A percentile compares a stretch with the other conserved stretches of the same genome.
These are phyloP conservation scores for Berghia stephanieae DNA, from an alignment of 1,140 invertebrate genomes.

Conservation along the genomic window DNA sequence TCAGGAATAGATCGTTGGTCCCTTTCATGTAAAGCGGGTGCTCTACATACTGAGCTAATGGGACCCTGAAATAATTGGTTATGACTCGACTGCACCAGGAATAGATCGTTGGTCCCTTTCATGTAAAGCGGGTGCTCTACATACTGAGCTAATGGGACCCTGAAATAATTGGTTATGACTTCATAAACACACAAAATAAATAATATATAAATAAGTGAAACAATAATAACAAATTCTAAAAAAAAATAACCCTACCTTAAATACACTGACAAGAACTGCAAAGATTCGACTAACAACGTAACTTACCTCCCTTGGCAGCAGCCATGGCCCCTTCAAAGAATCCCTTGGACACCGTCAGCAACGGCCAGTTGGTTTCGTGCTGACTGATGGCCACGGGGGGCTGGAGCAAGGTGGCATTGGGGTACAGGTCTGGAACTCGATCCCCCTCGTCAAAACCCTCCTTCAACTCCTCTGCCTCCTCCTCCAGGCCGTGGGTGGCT, in stretches of 20 bases:
- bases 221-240: neutral
- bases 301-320: slow-evolving; percentile 52
- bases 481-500: slow-evolving; percentile 88
- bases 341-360: slow-evolving; percentile 87
- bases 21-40: no score
- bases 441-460: slow-evolving; percentile 74
- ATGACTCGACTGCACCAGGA: no score
- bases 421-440: slow-evolving; percentile 78
- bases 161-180: no score
- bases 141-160: no score
- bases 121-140: no score
- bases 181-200: neutral
- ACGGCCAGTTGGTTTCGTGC: slow-evolving; percentile 90
- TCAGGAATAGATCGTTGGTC: no score
- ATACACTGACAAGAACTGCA: neutral
- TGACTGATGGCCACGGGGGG: slow-evolving; percentile 89
- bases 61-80: no score
- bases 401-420: slow-evolving; percentile 80
- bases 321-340: slow-evolving; percentile 81
- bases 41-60: no score
- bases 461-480: slow-evolving; percentile 81
- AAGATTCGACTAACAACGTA: no score
- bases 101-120: no score
- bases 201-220: neutral
- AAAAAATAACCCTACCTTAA: neutral